Percentiles rank a stretch among this genome's conserved stretches.
Evolutionary conservation across 2,113 vertebrate species (phyloP).

Genomic region (Lophotis ruficrista): DNA sequence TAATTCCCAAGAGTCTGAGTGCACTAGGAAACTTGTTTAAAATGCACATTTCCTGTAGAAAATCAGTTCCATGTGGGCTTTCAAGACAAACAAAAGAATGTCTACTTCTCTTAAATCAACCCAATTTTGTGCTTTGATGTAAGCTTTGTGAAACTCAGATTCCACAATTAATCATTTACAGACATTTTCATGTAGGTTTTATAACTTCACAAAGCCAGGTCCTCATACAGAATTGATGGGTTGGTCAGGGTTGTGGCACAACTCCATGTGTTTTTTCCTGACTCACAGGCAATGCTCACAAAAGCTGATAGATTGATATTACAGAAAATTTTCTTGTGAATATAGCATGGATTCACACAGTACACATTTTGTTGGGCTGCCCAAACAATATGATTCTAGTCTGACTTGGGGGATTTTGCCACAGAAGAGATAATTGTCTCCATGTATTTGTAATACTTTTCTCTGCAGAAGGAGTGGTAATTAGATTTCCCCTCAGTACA

Average conservation of each 20-base stretch:
- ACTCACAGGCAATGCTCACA: not conserved
- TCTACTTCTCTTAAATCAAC: conserved; percentile 66
- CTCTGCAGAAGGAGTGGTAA: conserved; percentile 9
- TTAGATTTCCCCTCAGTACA: not conserved
- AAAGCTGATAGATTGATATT: not conserved
- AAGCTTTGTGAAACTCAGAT: conserved; percentile 59
- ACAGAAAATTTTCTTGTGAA: not conserved
- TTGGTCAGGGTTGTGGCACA: not conserved
- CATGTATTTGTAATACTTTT: not conserved
- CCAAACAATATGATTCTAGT: not conserved
- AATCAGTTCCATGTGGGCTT: conserved; percentile 71
- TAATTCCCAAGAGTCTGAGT: conserved; percentile 44
- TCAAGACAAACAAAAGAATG: conserved; percentile 66
- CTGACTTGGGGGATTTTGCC: not conserved
- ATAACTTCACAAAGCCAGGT: not conserved
- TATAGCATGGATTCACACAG: not conserved
- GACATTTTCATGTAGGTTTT: conserved; percentile 40
- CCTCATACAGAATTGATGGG: not conserved
- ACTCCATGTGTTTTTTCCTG: not conserved
- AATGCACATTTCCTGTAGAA: conserved; percentile 74
- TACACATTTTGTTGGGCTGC: not conserved
- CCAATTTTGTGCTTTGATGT: conserved; percentile 66
- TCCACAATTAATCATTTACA: conserved; percentile 69
- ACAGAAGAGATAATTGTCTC: conserved; percentile 6
- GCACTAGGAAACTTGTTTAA: conserved; percentile 67